Base-by-base conservation (phyloP, 2,797 vertebrate species). In the Nothura maculosa region DNA sequence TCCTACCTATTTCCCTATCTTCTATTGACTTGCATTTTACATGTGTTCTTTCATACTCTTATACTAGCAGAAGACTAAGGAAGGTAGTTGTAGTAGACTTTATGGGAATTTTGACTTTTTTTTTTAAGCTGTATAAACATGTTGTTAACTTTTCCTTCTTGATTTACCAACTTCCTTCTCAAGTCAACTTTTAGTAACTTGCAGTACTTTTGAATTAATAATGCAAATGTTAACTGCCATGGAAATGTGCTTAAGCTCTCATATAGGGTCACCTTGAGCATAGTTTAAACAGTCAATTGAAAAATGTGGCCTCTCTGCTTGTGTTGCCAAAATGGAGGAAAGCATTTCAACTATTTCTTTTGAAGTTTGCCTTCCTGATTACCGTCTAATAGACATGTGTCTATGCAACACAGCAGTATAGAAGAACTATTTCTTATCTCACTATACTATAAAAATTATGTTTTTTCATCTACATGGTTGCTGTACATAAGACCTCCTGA, bases 401-500 rank as follows among this genome's bases (percentile, higher is more conserved):
- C 47, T 77, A 6, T 60, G 30, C 40, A 61, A 16, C 11, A 2
- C 66, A 61, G 34, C 13, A 61, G 9, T 27, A 12, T 55, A n/a
- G 52, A 73, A 80, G 77, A 87, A 27, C 21, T 87, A 28, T 34
- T 55, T 87, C 9, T 19, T 76, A 3, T 69, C 21, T 74, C 25
- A 77, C 32, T 15, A 20, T 6, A 10, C 11, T n/a, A 30, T 12
- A 70, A 34, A 64, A 58, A 81, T 17, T 63, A 43, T 0, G 0
- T 45, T 6, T 43, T 66, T 91, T 32, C 6, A 12, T 21, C 4
- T 70, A 1, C n/a, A 3, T 55, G 8, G 28, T 55, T 34, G 7
- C 81, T 81, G 24, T 19, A 48, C n/a, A 45, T 55, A 76, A 81
- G 55, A 45, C 20, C 6, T 47, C 20, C 6, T 47, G 30, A 45